phyloP scores from a whole-genome alignment of 2,888 invertebrate species.

The Trissonchulus latispiculum region DNA sequence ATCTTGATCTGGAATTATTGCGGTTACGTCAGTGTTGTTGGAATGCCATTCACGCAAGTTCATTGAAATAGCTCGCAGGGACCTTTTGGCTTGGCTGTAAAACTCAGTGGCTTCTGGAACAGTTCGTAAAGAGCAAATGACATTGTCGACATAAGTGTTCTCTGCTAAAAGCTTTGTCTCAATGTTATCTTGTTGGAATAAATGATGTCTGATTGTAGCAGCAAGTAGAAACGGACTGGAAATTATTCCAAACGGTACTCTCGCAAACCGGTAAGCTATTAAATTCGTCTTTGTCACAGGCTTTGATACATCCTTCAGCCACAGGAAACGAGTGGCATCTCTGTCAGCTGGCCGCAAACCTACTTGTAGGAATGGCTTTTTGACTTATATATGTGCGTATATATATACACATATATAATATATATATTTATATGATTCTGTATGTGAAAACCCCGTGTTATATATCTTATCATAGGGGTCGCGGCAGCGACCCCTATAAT shows the following conservation, averaged over 20 bases:
- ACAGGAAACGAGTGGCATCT: conserved; percentile 17
- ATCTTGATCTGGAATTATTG: background rate
- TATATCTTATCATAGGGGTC: no score
- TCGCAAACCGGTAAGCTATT: conserved; percentile 23
- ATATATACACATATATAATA: no score
- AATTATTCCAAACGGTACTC: conserved; percentile 29
- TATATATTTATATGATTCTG: no score
- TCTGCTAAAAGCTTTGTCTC: background rate
- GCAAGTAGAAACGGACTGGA: conserved; percentile 27
- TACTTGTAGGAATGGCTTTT: conserved; percentile 31
- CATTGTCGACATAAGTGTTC: background rate
- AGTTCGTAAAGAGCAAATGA: background rate
- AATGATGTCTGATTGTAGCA: conserved; percentile 23
- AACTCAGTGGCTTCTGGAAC: background rate
- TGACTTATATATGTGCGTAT: no score
- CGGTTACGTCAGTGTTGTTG: background rate
- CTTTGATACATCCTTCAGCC: background rate
- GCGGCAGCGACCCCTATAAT: no score
- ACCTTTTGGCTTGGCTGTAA: background rate
- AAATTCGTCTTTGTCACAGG: conserved; percentile 26
- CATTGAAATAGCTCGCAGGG: background rate
- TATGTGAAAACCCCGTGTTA: no score
- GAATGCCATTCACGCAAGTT: background rate
- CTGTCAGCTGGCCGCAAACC: conserved; percentile 24
- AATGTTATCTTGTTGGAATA: background rate